Base-by-base conservation (phyloP, 2,888 invertebrate species). In the Mellilla xanthometata region DNA sequence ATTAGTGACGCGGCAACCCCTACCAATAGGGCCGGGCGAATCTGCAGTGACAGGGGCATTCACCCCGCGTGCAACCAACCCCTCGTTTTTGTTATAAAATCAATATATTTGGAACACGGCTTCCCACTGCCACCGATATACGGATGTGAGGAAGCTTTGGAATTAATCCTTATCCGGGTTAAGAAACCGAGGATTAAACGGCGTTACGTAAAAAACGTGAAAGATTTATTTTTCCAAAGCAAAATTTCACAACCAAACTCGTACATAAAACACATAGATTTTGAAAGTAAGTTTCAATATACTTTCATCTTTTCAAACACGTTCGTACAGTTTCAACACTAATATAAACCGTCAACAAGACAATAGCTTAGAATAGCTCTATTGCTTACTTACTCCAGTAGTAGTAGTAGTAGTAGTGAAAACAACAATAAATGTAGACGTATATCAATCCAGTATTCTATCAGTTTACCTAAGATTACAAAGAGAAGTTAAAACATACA, bases 61-160 rank as follows among this genome's bases (percentile, higher is more conserved):
- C 80, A 86, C 86, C 87, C 85, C 79, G 71, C 75, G 65, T 82
- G 81, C 82, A 82, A 76, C 75, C 80, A 76, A 75, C 83, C 87
- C 83, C 86, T 81, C 85, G 82, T 83, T 87, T 87, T 86, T 88
- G 87, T 86, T 86, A 84, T 74, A 85, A 87, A 88, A 89, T 89
- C 88, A 79, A 89, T 88, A 88, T 78, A 82, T 86, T 85, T 84
- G 69, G 76, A 78, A 65, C 68, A 76, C 66, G 69, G 66, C 66
- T 72, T 69, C 71, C 65, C 66, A 67, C 64, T 68, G 67, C 68
- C 63, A 75, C 72, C 65, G 66, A 67, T 67, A 68, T 68, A 68
- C 54, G 60, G 57, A 62, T 58, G 58, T 60, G 57, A 52, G 57
- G 53, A 43, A 41, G 49, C 42, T 44, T 39, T 34, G 33, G 52